A percentile compares a stretch with the other conserved stretches of the same genome.
These are phyloP conservation scores for Pheosia tremula DNA, from an alignment of 2,888 invertebrate species.

Conservation along the genomic window DNA sequence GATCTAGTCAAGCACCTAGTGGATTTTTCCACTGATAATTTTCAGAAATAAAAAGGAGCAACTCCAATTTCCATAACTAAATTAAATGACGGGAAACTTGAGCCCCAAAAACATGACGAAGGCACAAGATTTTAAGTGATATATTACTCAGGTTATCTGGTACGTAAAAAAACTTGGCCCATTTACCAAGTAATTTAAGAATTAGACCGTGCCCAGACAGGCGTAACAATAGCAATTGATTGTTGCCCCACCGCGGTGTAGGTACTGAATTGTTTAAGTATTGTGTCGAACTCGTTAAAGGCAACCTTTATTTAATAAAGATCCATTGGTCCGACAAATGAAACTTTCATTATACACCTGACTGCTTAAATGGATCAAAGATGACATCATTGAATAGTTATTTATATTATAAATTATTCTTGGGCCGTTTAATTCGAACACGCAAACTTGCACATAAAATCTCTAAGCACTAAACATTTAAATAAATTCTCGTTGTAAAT, in stretches of 20 bases:
- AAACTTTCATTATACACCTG: conserved; percentile 12
- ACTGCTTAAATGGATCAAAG: conserved; percentile 31
- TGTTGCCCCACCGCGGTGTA: conserved; percentile 8
- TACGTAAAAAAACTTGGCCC: conserved; percentile 22
- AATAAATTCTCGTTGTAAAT: too few species aligned
- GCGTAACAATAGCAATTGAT: conserved; percentile 32
- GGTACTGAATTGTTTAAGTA: conserved; percentile 5
- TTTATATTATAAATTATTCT: too few species aligned
- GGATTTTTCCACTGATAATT: not conserved
- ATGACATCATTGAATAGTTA: not conserved
- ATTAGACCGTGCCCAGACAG: conserved; percentile 32
- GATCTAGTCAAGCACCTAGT: not conserved
- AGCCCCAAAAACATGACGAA: not conserved
- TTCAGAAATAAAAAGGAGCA: not conserved
- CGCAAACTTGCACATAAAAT: too few species aligned
- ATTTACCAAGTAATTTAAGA: conserved; percentile 34
- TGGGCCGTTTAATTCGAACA: too few species aligned
- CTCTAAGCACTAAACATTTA: too few species aligned
- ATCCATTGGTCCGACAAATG: not conserved
- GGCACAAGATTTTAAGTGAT: conserved; percentile 9
- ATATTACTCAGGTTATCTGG: conserved; percentile 10
- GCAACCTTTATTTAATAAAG: conserved; percentile 4
- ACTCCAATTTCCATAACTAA: not conserved
- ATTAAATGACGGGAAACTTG: not conserved
- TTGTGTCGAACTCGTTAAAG: conserved; percentile 3